phyloP scores from a whole-genome alignment of 2,113 vertebrate genomes.

The Scalopus aquaticus region DNA sequence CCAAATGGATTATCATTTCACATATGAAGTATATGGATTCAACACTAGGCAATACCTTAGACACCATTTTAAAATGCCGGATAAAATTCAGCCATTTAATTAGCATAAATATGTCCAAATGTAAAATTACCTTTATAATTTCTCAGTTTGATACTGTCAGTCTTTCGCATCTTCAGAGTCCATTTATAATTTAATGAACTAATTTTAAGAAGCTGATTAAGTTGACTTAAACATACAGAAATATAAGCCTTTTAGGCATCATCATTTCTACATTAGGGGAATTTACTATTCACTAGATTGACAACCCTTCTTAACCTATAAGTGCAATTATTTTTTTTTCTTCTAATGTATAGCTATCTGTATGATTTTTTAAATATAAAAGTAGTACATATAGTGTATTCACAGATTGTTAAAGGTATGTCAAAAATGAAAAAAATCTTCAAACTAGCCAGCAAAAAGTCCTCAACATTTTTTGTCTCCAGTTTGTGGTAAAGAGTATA shows the following conservation, averaged over 20 bases:
- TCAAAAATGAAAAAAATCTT: background rate
- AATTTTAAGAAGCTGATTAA: constrained; percentile 54
- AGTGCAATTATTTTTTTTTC: background rate
- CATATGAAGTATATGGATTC: constrained; percentile 59
- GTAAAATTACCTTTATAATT: constrained; percentile 50
- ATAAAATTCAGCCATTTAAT: constrained; percentile 20
- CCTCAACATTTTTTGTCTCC: background rate
- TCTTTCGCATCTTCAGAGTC: background rate
- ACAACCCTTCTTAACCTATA: background rate
- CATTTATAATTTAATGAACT: constrained; percentile 37
- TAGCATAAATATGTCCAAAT: constrained; percentile 27
- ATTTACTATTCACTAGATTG: background rate
- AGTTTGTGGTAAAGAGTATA: background rate
- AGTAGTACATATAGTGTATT: background rate
- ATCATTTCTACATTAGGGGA: background rate
- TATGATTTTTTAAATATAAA: constrained; percentile 16
- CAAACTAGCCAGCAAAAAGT: background rate
- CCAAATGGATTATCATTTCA: constrained; percentile 63
- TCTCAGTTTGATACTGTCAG: background rate
- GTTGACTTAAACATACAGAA: constrained; percentile 10
- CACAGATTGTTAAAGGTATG: background rate
- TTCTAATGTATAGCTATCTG: background rate
- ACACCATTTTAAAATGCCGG: background rate
- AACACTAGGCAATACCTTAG: constrained; percentile 21
- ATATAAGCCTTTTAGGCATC: background rate